phyloP scores from a whole-genome alignment of 2,113 vertebrate species.

The Bos taurus region DNA sequence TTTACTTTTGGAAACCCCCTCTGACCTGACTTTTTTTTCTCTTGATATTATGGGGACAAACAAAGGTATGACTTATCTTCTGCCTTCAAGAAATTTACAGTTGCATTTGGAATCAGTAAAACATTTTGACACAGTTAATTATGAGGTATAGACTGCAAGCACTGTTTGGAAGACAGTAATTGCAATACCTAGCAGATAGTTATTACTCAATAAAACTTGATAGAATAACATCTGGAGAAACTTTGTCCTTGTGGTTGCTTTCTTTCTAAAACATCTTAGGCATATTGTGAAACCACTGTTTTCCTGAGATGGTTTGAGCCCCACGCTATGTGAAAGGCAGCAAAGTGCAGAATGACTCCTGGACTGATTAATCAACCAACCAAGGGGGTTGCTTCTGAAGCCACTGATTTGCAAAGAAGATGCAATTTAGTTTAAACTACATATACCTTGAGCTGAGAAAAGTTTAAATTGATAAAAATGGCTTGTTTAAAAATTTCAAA shows the following conservation, averaged over 20 bases:
- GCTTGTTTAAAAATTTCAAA: slow-evolving; percentile 18
- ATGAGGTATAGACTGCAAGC: background rate
- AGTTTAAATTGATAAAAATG: slow-evolving; percentile 31
- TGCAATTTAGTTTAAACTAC: background rate
- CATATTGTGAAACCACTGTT: background rate
- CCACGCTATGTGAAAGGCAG: background rate
- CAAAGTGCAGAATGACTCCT: background rate
- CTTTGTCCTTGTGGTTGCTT: background rate
- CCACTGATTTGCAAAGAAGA: slow-evolving; percentile 15
- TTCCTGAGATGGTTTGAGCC: background rate
- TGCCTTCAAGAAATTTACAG: background rate
- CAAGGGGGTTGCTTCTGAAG: background rate
- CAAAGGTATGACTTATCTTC: background rate
- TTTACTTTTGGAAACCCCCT: background rate
- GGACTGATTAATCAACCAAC: background rate
- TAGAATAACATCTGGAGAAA: background rate
- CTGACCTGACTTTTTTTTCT: background rate
- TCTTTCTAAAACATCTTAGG: slow-evolving; percentile 17
- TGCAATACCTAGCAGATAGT: background rate
- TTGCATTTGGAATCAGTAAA: background rate
- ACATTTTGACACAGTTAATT: background rate
- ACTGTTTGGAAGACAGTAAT: background rate
- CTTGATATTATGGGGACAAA: background rate
- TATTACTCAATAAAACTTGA: slow-evolving; percentile 12
- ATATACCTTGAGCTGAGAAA: background rate